Evolutionary conservation across 2,113 vertebrate species (phyloP).

Genomic region (Chloroceryle aenea): DNA sequence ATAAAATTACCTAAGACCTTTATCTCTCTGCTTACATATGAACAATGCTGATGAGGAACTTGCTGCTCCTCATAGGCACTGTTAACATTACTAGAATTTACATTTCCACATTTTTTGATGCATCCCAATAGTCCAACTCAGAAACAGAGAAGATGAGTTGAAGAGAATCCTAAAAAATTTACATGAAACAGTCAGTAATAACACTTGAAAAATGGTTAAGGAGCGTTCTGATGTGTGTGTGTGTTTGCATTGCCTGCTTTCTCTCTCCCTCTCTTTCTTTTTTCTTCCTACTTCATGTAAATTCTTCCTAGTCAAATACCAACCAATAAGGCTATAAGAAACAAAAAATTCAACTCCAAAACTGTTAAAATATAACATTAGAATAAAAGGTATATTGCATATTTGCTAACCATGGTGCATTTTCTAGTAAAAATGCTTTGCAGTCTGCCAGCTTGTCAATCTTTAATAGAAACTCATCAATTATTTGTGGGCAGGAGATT

Average conservation of each 20-base stretch:
- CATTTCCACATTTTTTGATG: constrained; percentile 54
- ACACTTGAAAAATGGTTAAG: constrained; percentile 46
- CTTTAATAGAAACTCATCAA: constrained; percentile 90
- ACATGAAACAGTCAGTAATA: constrained; percentile 42
- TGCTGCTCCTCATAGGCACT: not conserved
- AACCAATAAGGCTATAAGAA: constrained; percentile 61
- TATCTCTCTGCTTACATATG: constrained; percentile 15
- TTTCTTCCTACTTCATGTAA: constrained; percentile 27
- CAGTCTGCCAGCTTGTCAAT: constrained; percentile 83
- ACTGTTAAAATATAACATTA: constrained; percentile 64
- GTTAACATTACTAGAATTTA: constrained; percentile 16
- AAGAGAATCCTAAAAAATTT: constrained; percentile 42
- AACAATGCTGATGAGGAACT: constrained; percentile 14
- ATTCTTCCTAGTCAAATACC: constrained; percentile 51
- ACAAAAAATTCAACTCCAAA: constrained; percentile 65
- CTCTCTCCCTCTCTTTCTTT: not conserved
- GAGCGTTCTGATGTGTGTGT: not conserved
- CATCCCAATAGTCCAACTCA: not conserved
- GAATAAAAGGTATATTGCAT: constrained; percentile 71
- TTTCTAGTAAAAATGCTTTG: constrained; percentile 81
- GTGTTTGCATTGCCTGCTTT: not conserved
- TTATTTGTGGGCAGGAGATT: constrained; percentile 89
- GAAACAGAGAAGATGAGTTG: not conserved
- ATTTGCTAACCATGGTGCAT: constrained; percentile 76
- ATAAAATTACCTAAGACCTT: constrained; percentile 23